Evolutionary conservation across 2,113 vertebrate genomes (phyloP), one percentile per base, ranked within the genome.

Genomic region (Ptilonorhynchus violaceus): DNA sequence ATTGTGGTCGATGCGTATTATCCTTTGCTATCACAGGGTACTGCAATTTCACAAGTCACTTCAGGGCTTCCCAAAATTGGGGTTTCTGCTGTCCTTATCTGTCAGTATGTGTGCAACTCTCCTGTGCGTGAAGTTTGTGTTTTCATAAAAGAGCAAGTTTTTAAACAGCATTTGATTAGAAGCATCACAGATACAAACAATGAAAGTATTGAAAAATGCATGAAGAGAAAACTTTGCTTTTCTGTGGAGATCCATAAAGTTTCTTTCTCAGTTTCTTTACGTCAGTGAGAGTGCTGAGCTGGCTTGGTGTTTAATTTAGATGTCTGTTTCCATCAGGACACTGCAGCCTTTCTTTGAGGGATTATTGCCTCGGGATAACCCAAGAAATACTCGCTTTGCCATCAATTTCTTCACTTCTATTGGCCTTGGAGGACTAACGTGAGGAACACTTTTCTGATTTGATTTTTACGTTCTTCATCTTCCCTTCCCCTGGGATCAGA

Each of bases 391-490:
- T 84, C 99, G 99, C 85, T 99, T 99, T 93, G 99, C 99, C 97
- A 99, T 99, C 97, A 99, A 99, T 97, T 99, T 99, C 98, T 99
- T 99, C 97, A 99, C 99, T 53, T 99, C 99, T 11, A 99, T 99
- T 86, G 99, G 99, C 60, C 99, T 99, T 85, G 99, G 99, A 96
- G 99, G 99, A 72, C 98, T 99, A 85, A 99, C 99, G 99, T 99
- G 98, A 99, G 99, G 50, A 96, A 49, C 35, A 23, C 6, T 77
- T 74, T 76, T 58, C 20, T 83, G 19, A 72, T 93, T 69, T 79
- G 19, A 59, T 85, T n/a, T 2, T 80, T 85, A 33, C 4, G 72
- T 80, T 24, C 12, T 13, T 75, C 49, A 6, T 27, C 19, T 77
- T 23, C 44, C 33, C 10, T 17, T 1, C 13, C 25, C 12, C 20